A percentile compares a stretch with the other conserved stretches of the same genome.
Evolutionary conservation across 1,140 invertebrate species (phyloP).

Genomic region (Stratiolaelaps scimitus): DNA sequence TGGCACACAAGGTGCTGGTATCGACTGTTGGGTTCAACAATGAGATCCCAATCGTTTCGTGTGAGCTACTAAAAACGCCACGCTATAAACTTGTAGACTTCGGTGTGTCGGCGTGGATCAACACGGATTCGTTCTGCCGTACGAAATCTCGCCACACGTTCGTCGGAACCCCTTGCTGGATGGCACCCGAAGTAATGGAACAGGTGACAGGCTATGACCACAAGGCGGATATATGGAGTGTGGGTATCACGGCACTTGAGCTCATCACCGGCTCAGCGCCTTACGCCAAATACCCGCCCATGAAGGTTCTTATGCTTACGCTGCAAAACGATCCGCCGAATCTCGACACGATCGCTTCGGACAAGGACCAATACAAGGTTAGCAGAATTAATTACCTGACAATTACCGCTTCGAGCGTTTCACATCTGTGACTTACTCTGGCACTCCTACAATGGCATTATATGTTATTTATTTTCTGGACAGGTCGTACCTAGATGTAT

Average conservation of each 20-base stretch:
- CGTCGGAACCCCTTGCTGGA: slow-evolving; percentile 96
- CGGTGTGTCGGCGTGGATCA: slow-evolving; percentile 82
- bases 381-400: too few species aligned
- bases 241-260: slow-evolving; percentile 97
- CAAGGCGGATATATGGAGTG: slow-evolving; percentile 99
- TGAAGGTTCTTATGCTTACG: slow-evolving; percentile 96
- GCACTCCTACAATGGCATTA: too few species aligned
- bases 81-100: slow-evolving; percentile 50
- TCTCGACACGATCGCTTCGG: slow-evolving; percentile 83
- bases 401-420: too few species aligned
- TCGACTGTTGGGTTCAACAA: too few species aligned
- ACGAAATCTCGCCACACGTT: slow-evolving; percentile 93
- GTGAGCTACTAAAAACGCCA: too few species aligned
- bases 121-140: slow-evolving; percentile 70
- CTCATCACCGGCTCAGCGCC: slow-evolving; percentile 96
- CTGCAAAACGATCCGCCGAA: slow-evolving; percentile 95
- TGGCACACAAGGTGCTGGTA: too few species aligned
- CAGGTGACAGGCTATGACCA: slow-evolving; percentile 97
- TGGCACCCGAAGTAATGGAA: slow-evolving; percentile 99
- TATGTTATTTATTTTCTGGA: too few species aligned
- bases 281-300: slow-evolving; percentile 96
- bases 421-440: too few species aligned
- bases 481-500: background rate
- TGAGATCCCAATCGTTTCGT: too few species aligned
- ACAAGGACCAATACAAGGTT: slow-evolving; percentile 89